Evolutionary conservation across 2,888 invertebrate genomes (phyloP).

Genomic region (Punctoribates punctum): DNA sequence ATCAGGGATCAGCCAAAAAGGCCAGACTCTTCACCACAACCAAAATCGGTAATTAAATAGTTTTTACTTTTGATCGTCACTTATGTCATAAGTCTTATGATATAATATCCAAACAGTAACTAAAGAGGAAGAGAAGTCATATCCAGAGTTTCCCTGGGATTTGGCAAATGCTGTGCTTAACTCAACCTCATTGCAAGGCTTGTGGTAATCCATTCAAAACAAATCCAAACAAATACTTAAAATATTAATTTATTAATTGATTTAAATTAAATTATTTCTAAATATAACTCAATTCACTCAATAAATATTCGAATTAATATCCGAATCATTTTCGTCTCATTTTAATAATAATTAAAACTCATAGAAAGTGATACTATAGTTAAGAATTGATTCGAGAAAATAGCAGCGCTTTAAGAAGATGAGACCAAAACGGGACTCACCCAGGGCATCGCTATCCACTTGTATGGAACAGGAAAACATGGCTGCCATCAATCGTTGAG

Average conservation of each 20-base stretch:
- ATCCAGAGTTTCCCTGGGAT: constrained; percentile 48
- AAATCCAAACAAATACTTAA: no score
- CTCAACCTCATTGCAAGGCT: constrained; percentile 41
- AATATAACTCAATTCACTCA: not conserved
- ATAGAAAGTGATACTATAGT: no score
- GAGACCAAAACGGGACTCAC: constrained; percentile 60
- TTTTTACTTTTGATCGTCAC: no score
- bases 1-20: constrained; percentile 42
- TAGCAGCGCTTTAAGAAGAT: no score
- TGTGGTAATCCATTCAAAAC: no score
- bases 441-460: constrained; percentile 79
- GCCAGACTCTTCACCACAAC: constrained; percentile 31
- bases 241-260: not conserved
- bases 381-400: no score
- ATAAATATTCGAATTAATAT: not conserved
- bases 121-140: constrained; percentile 39
- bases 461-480: constrained; percentile 83
- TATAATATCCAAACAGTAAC: no score
- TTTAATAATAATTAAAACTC: not conserved
- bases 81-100: no score
- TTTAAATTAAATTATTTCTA: constrained; percentile 16
- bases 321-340: not conserved
- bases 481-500: constrained; percentile 86
- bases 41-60: constrained; percentile 6
- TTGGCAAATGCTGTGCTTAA: constrained; percentile 45